Percentiles rank a stretch among this genome's conserved stretches.
These are phyloP conservation scores for Melanotaenia maccullochi DNA, from an alignment of 2,797 vertebrate genomes.

Conservation along the genomic window DNA sequence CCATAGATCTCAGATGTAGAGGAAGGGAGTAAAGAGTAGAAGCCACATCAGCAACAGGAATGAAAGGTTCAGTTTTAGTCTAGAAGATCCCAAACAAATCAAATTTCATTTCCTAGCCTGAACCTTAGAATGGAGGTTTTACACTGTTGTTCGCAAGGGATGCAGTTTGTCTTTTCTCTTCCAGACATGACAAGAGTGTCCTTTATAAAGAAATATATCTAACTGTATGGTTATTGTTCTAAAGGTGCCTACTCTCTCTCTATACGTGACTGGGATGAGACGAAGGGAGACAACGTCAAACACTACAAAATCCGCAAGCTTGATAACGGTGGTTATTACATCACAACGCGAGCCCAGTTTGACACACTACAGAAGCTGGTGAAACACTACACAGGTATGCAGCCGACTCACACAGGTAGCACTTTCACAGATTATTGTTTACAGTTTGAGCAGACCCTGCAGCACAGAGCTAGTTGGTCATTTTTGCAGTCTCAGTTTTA, in stretches of 20 bases:
- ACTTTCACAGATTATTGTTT: conserved; percentile 47
- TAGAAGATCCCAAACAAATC: background rate
- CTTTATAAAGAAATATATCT: background rate
- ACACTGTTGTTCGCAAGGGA: background rate
- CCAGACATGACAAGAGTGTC: background rate
- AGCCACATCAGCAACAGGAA: no score
- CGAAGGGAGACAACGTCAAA: conserved; percentile 97
- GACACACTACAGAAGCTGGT: conserved; percentile 95
- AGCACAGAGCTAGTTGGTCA: background rate
- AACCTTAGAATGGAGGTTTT: background rate
- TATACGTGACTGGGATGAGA: conserved; percentile 96
- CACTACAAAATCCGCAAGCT: conserved; percentile 99
- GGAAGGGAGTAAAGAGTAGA: no score
- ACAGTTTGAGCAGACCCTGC: background rate
- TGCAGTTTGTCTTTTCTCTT: background rate
- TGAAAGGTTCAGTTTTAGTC: no score
- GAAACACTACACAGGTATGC: conserved; percentile 95
- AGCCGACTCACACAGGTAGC: background rate
- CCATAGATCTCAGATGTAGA: no score
- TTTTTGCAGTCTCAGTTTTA: conserved; percentile 1
- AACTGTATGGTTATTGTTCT: background rate
- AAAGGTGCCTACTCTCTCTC: conserved; percentile 95
- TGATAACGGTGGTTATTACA: conserved; percentile 97
- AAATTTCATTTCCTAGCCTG: background rate
- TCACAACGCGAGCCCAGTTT: conserved; percentile 97